A percentile compares a stretch with the other conserved stretches of the same genome.
phyloP scores from a whole-genome alignment of 2,888 invertebrate genomes.

The Machimus atricapillus region DNA sequence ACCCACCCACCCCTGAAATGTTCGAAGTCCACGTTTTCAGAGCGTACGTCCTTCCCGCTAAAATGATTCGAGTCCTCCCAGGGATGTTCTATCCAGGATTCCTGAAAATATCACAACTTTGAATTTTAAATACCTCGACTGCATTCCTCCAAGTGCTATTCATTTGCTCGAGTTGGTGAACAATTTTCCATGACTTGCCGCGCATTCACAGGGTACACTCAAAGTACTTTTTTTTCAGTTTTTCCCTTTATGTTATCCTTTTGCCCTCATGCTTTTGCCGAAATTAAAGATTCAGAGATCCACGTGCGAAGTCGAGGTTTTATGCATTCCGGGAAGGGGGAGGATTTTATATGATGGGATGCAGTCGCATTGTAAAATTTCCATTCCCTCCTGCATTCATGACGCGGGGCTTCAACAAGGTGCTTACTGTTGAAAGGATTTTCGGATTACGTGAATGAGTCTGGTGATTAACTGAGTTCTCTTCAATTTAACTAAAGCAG shows the following conservation, averaged over 20 bases:
- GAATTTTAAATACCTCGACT: not conserved
- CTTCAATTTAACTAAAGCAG: not conserved
- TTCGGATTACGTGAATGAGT: not conserved
- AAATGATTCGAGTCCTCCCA: not conserved
- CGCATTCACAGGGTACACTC: not conserved
- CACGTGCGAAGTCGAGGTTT: not conserved
- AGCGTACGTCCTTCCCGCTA: not conserved
- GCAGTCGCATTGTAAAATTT: not conserved
- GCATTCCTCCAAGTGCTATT: not conserved
- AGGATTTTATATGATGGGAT: not conserved
- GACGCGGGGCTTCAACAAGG: not conserved
- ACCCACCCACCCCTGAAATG: not conserved
- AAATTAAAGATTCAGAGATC: not conserved
- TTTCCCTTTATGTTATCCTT: not conserved
- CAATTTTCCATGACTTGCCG: not conserved
- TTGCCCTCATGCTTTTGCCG: not conserved
- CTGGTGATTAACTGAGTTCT: not conserved
- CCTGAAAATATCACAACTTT: not conserved
- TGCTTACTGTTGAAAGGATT: not conserved
- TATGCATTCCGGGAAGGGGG: not conserved
- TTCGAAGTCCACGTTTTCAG: not conserved
- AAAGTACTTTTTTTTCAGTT: not conserved
- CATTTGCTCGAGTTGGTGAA: not conserved
- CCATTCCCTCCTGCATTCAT: not conserved
- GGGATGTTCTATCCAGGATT: not conserved